Conservation (phyloP, 2,888 invertebrate genomes). For the Papilio gigon region DNA sequence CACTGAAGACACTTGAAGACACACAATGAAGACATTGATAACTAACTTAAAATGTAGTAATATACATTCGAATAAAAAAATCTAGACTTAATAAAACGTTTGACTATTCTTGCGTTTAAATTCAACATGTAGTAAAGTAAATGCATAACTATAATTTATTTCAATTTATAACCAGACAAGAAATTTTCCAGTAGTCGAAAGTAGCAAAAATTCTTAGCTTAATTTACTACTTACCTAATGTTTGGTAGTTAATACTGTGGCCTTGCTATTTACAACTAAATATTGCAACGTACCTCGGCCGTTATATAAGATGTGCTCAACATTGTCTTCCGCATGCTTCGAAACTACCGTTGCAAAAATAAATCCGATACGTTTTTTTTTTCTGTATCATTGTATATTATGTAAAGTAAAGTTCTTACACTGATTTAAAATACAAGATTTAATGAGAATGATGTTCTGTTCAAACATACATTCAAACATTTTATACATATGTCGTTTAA, state of each 20-base stretch:
- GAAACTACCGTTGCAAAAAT: constrained; percentile 29
- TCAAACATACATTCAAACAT: not conserved
- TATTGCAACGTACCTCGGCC: constrained; percentile 22
- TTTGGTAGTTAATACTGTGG: constrained; percentile 20
- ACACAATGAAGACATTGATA: too few relatives aligned
- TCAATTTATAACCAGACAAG: not conserved
- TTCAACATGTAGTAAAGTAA: too few relatives aligned
- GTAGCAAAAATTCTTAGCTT: constrained; percentile 5
- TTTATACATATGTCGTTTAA: not conserved
- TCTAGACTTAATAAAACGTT: too few relatives aligned
- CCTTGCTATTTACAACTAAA: constrained; percentile 36
- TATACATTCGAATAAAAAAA: too few relatives aligned
- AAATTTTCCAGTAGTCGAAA: not conserved
- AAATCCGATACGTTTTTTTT: constrained; percentile 4
- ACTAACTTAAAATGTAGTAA: not conserved
- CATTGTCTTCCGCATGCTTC: constrained; percentile 36
- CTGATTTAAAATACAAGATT: not conserved
- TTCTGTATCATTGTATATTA: not conserved
- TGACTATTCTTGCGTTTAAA: too few relatives aligned
- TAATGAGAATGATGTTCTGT: too few relatives aligned
- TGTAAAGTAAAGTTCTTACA: not conserved
- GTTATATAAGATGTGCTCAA: constrained; percentile 34
- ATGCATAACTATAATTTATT: not conserved
- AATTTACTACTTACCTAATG: constrained; percentile 25
- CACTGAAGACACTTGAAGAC: too few relatives aligned